Evolutionary conservation across 2,888 invertebrate genomes (phyloP), one percentile per base, ranked within the genome.

Genomic region (Drosophila meridiana): DNA sequence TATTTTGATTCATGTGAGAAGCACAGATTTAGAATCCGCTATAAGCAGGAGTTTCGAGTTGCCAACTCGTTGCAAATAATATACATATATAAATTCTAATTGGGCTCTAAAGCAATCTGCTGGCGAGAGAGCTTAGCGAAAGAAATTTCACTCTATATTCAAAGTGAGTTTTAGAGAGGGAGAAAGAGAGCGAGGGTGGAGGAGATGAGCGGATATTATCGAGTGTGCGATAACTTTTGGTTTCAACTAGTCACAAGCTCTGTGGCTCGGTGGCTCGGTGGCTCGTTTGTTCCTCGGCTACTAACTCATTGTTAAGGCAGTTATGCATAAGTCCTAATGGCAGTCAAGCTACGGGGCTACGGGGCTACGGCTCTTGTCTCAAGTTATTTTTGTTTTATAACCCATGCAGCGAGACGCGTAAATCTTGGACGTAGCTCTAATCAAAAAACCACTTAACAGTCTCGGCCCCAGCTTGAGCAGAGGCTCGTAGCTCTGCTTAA

Each of bases 391-490:
- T 36, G 34, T 36, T 56, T 77, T 80, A 76, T 70, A 73, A 77
- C 68, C 65, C 73, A 70, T 63, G 76, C 66, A 73, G 65, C 50
- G 53, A 45, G 52, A 52, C 55, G 73, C 87, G 71, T 83, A 86
- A 82, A 86, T 82, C 81, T 45, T 53, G 47, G 77, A 62, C 82
- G 55, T 61, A 68, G 78, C 78, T 88, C 86, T 88, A 84, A 88
- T 88, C 89, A 84, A 83, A 88, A 86, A 88, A 86, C 87, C 89
- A 84, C 83, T 84, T 88, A 88, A 83, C 83, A 78, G 77, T 82
- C 80, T 73, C 60, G 56, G 71, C 40, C 36, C 13, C 73, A 52
- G 66, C 43, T 26, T 26, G 52, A 55, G 53, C 50, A 58, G 55
- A 48, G 55, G 65, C 80, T 56, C 69, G 63, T 59, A 58, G 64